A percentile compares a stretch with the other conserved stretches of the same genome.
Evolutionary conservation across 1,140 invertebrate species (phyloP).

Genomic region (Littorina saxatilis): DNA sequence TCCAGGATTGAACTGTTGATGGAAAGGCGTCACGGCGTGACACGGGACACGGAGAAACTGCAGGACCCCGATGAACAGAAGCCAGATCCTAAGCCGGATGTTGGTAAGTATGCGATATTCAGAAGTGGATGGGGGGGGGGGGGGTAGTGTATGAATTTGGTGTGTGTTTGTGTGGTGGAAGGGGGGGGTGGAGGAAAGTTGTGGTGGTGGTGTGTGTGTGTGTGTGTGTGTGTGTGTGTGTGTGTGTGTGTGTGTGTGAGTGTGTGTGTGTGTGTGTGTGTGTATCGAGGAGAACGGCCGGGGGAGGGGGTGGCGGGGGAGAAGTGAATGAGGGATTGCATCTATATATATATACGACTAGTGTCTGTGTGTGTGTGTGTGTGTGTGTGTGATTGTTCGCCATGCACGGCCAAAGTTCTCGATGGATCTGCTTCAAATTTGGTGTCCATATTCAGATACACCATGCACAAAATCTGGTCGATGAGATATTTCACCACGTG

Average conservation of each 20-base stretch:
- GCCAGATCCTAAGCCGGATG: not conserved
- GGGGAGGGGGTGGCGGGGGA: not conserved
- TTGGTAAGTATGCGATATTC: too few relatives aligned
- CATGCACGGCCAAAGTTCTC: not conserved
- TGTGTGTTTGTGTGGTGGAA: too few relatives aligned
- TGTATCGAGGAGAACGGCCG: not conserved
- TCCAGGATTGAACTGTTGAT: not conserved
- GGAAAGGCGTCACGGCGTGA: not conserved
- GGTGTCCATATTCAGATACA: not conserved
- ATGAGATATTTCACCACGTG: too few relatives aligned
- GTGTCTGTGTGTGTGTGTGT: not conserved
- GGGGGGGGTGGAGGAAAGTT: too few relatives aligned
- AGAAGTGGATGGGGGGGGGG: too few relatives aligned
- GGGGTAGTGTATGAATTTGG: too few relatives aligned
- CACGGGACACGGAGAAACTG: not conserved
- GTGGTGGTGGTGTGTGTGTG: not conserved
- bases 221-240: constrained; percentile 16
- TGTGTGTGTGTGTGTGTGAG: constrained; percentile 21
- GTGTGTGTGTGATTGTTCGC: too few relatives aligned
- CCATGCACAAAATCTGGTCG: too few relatives aligned
- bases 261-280: constrained; percentile 23
- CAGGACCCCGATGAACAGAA: not conserved
- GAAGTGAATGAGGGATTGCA: not conserved
- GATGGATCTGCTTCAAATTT: too few relatives aligned
- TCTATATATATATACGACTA: not conserved